Base-by-base conservation (phyloP, 2,888 invertebrate species). In the Himalopsyche tibetana region DNA sequence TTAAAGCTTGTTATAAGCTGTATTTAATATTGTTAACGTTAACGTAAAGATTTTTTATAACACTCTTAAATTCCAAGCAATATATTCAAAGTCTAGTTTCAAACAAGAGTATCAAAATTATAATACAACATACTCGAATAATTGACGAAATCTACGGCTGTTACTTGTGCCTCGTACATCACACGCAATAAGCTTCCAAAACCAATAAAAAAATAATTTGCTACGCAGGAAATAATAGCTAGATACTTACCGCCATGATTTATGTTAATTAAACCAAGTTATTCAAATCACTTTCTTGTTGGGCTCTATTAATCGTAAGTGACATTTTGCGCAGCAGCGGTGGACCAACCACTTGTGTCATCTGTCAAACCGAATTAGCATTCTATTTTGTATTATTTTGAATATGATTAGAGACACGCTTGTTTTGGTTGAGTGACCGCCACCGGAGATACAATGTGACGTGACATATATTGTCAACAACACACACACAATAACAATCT, bases 341-440 rank as follows among this genome's bases (percentile, higher is more conserved):
- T 38, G 36, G 74, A n/a, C 63, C 28, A 63, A 74, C 74, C 74
- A 74, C 74, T 74, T 74, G 74, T 36, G 28, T 11, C 74, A 15
- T 28, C 74, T 74, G 74, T 74, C 74, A 74, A 74, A 74, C 74
- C 74, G 74, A 36, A 74, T 74, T 74, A 74, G 15, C 74, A 74
- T 74, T 74, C 36, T 74, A 74, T 74, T 74, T 74, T 74, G 74
- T 74, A 74, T 74, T 74, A 74, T 74, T 74, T 74, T 74, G 74
- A 74, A 74, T 74, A 74, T 74, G 74, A 74, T 74, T 74, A 74
- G 74, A 36, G 74, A 28, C 74, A 74, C 36, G 74, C 74, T 74
- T 74, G 74, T 74, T 74, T 74, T 74, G 74, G 74, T 74, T 74
- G 74, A 74, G 28, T 74, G 74, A 74, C 74, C 74, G 51, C 51